Percentiles rank a stretch among this genome's conserved stretches.
Conservation (phyloP, 2,113 vertebrate genomes). For the Ceratotherium simum region DNA sequence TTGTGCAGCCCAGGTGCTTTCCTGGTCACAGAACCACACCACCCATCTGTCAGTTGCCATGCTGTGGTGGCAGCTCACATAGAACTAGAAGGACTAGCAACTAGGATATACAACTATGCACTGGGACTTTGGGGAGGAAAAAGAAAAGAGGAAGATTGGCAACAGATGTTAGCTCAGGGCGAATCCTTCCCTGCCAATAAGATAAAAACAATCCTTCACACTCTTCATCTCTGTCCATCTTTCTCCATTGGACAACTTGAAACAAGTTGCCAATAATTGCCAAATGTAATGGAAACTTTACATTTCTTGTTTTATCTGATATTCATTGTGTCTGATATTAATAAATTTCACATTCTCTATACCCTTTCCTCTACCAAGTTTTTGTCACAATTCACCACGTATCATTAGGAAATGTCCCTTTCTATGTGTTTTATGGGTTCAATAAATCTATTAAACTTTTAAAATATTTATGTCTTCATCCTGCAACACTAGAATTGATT, state of each 20-base stretch:
- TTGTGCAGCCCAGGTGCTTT: too few relatives aligned
- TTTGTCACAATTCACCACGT: background rate
- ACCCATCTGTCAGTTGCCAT: too few relatives aligned
- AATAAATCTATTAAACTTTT: background rate
- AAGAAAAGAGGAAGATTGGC: too few relatives aligned
- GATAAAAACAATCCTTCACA: too few relatives aligned
- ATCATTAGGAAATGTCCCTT: background rate
- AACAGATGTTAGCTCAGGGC: too few relatives aligned
- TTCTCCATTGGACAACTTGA: background rate
- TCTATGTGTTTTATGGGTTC: background rate
- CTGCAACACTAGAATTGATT: background rate
- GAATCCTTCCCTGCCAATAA: too few relatives aligned
- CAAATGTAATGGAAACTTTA: background rate
- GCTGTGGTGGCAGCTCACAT: too few relatives aligned
- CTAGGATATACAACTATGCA: too few relatives aligned
- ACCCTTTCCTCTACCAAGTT: background rate
- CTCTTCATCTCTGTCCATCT: background rate
- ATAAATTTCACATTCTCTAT: background rate
- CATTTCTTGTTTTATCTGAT: background rate
- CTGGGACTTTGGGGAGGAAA: too few relatives aligned
- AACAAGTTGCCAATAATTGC: background rate
- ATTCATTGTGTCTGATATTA: background rate
- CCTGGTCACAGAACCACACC: too few relatives aligned
- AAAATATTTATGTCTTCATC: background rate
- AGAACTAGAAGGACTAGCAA: too few relatives aligned